phyloP scores from a whole-genome alignment of 2,113 vertebrate genomes.

The Cyanoramphus novaezelandiae region DNA sequence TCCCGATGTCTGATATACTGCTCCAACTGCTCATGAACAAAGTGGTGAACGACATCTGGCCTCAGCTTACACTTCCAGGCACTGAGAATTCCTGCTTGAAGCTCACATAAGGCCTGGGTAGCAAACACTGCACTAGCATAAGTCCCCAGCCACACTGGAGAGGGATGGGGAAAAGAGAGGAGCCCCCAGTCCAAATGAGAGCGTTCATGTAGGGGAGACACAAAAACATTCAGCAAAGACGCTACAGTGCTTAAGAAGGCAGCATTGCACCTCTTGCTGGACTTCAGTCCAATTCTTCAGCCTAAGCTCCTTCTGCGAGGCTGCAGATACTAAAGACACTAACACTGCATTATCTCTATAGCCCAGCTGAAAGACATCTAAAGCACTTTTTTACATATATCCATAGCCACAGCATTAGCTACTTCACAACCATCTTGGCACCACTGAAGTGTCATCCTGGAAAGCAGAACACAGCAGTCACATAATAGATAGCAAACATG shows the following conservation, averaged over 20 bases:
- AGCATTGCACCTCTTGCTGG: background rate
- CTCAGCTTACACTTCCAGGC: background rate
- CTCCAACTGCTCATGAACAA: background rate
- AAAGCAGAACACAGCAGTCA: background rate
- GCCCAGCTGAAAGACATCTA: background rate
- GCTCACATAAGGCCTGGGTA: background rate
- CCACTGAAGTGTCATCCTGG: background rate
- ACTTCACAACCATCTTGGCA: background rate
- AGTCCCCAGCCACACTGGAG: background rate
- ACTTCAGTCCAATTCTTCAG: background rate
- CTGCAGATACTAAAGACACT: background rate
- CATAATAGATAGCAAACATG: background rate
- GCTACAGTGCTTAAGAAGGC: background rate
- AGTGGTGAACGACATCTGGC: background rate
- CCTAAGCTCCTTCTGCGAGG: background rate
- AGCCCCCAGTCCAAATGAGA: fast-evolving
- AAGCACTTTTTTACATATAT: background rate
- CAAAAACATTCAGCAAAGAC: background rate
- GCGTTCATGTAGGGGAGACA: fast-evolving
- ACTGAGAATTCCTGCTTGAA: fast-evolving
- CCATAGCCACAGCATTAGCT: background rate
- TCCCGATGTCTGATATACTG: background rate
- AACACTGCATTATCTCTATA: background rate
- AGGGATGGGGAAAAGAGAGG: background rate
- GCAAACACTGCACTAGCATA: fast-evolving